These are phyloP conservation scores for Urocolius indicus DNA, from an alignment of 2,113 vertebrate genomes.

Conservation along the genomic window DNA sequence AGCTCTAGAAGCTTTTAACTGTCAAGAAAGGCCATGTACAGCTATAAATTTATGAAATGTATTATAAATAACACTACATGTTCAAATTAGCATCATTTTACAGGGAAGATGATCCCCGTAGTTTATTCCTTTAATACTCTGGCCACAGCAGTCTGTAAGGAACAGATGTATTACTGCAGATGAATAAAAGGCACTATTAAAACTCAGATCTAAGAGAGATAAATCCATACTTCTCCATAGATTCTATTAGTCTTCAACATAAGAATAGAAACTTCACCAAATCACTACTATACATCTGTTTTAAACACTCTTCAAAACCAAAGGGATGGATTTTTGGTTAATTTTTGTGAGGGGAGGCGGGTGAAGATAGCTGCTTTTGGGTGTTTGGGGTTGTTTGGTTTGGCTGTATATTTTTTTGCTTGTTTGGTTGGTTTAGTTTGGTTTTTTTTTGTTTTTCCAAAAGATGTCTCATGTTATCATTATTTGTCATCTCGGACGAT, in stretches of 20 bases:
- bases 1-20: background rate
- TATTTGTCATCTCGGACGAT: background rate
- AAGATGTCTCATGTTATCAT: background rate
- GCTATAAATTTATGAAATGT: background rate
- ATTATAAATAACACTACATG: background rate
- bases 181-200: background rate
- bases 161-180: background rate
- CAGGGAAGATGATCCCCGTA: background rate
- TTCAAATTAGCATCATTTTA: background rate
- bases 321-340: background rate
- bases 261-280: background rate
- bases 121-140: background rate
- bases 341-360: background rate
- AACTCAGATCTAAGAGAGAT: background rate
- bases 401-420: background rate
- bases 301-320: background rate
- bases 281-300: background rate
- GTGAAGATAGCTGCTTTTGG: background rate
- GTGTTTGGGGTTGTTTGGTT: background rate
- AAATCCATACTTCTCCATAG: background rate
- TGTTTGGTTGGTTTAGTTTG: background rate
- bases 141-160: background rate
- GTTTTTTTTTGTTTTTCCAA: no score
- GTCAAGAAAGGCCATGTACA: background rate
- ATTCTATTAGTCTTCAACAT: background rate